phyloP scores from a whole-genome alignment of 2,888 invertebrate species.

The Dynastes maya region DNA sequence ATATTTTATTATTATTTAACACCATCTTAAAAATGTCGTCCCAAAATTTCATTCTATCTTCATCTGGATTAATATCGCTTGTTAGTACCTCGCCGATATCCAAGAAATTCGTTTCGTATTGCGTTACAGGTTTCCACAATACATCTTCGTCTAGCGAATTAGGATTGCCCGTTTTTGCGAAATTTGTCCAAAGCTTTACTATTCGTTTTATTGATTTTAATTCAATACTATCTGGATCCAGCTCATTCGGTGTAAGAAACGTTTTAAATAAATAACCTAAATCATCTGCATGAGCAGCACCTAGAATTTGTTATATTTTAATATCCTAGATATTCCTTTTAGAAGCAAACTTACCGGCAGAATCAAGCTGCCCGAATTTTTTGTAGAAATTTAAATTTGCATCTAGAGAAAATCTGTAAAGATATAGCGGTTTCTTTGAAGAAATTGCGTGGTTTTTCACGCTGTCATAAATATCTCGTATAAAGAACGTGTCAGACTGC shows the following conservation, averaged over 20 bases:
- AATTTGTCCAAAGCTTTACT: constrained; percentile 62
- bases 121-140: constrained; percentile 55
- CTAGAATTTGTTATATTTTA: constrained; percentile 48
- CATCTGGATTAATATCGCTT: constrained; percentile 52
- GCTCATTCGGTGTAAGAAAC: constrained; percentile 51
- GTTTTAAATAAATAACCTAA: constrained; percentile 61
- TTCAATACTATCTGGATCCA: constrained; percentile 55
- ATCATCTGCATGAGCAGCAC: constrained; percentile 59
- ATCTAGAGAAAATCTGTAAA: constrained; percentile 57
- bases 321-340: not conserved
- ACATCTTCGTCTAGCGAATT: constrained; percentile 53
- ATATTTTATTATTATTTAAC: not conserved
- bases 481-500: constrained; percentile 57
- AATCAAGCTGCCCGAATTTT: constrained; percentile 50
- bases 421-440: constrained; percentile 50
- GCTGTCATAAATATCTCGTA: constrained; percentile 54
- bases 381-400: constrained; percentile 54
- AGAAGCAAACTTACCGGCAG: constrained; percentile 53
- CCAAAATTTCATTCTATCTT: constrained; percentile 59
- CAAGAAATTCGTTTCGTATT: constrained; percentile 53
- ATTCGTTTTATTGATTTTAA: constrained; percentile 56
- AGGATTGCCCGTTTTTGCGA: constrained; percentile 61
- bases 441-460: constrained; percentile 53
- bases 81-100: constrained; percentile 54
- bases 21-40: constrained; percentile 46